Conservation (phyloP, 2,113 vertebrate species). For the Athene cunicularia region DNA sequence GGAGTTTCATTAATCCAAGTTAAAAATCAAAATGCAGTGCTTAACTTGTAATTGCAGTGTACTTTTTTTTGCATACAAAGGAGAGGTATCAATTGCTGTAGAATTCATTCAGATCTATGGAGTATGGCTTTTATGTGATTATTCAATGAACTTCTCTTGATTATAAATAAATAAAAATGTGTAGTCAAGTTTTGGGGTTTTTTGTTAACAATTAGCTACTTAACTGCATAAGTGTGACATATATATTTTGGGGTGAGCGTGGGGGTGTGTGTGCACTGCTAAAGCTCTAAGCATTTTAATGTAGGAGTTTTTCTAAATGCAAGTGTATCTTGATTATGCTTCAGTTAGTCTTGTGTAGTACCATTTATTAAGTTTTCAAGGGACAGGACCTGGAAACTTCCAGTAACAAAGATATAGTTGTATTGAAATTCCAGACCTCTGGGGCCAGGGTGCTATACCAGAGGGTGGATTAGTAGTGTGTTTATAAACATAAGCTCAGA, state of each 20-base stretch:
- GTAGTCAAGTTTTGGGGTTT: neutral
- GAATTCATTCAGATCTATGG: neutral
- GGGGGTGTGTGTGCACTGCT: neutral
- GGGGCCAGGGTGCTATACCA: neutral
- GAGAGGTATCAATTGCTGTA: neutral
- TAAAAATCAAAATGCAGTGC: neutral
- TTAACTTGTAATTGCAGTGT: neutral
- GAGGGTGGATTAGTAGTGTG: fast-evolving
- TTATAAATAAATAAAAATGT: neutral
- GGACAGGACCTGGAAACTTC: neutral
- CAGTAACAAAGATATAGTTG: neutral
- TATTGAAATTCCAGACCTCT: neutral
- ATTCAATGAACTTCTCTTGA: neutral
- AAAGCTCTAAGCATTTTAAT: neutral
- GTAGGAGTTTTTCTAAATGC: neutral
- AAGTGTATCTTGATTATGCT: neutral
- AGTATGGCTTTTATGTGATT: neutral
- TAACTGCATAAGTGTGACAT: neutral
- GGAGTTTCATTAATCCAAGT: neutral
- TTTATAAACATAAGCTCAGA: neutral
- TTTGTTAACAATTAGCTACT: neutral
- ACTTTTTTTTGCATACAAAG: neutral
- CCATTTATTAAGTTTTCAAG: neutral
- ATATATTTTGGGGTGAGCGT: fast-evolving
- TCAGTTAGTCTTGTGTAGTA: neutral